Percentiles rank a stretch among this genome's conserved stretches.
Conservation (phyloP, 2,113 vertebrate species). For the Dissostichus mawsoni region DNA sequence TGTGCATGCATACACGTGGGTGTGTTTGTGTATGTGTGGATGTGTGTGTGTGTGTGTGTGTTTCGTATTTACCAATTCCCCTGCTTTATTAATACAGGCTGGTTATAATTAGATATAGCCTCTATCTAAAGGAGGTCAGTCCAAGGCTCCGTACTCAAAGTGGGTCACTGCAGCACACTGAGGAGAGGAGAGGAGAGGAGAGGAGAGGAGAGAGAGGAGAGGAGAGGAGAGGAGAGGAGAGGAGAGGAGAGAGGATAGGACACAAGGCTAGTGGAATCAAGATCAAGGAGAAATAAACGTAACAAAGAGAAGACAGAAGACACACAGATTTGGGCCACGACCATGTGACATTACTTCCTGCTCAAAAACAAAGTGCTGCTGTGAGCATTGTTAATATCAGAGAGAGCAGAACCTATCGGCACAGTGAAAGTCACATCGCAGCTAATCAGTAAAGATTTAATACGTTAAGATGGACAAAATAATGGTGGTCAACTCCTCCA, state of each 20-base stretch:
- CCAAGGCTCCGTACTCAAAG: slow-evolving; percentile 72
- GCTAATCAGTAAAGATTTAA: background rate
- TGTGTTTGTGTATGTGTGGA: background rate
- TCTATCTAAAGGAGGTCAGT: slow-evolving; percentile 83
- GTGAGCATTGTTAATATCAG: background rate
- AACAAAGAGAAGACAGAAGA: slow-evolving; percentile 7
- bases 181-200: slow-evolving; percentile 41
- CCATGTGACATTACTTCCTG: slow-evolving; percentile 23
- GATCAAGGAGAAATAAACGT: background rate
- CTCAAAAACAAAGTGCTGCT: slow-evolving; percentile 8
- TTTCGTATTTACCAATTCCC: slow-evolving; percentile 79
- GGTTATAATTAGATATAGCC: slow-evolving; percentile 82
- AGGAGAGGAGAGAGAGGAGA: slow-evolving; percentile 10
- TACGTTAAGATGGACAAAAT: too few species aligned
- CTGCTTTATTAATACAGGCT: slow-evolving; percentile 79
- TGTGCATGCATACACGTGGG: slow-evolving; percentile 3
- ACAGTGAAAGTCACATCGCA: slow-evolving; percentile 17
- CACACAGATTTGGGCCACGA: slow-evolving; percentile 30
- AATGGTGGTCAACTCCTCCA: background rate
- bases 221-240: background rate
- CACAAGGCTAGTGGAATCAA: too few species aligned
- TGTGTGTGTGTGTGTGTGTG: slow-evolving; percentile 21
- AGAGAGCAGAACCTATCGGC: background rate
- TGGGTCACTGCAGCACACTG: slow-evolving; percentile 80
- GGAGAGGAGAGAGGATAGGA: background rate